Evolutionary conservation across 1,140 invertebrate genomes (phyloP), one percentile per base, ranked within the genome.

Genomic region (Papilio aristodemus): DNA sequence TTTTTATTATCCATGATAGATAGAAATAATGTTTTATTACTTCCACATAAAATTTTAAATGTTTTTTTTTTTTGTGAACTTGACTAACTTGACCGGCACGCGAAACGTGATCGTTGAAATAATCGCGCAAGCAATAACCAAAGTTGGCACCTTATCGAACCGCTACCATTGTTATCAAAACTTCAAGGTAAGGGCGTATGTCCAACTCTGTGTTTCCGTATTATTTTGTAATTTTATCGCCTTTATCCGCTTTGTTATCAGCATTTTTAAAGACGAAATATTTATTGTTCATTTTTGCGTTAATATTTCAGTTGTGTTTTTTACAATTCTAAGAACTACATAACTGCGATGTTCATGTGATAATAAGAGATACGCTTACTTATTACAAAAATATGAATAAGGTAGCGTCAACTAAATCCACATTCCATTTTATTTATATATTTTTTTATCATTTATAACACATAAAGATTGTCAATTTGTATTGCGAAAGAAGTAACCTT

Each of bases 151-250:
- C 60, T 41, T 63, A 63, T 63, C 60, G 38, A 25, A 36, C 38
- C 38, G 32, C 46, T 4, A 25, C 60, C 60, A 63, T 64, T 64
- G 60, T 64, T 64, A 64, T 64, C 60, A 64, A 64, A 39, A 64
- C 22, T 64, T 64, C 60, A 64, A 64, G 60, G 60, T 39, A 41
- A 64, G 22, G 39, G 19, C 39, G 19, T 25, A 43, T 43, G 38
- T 64, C 22, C 60, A 41, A 25, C 38, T 43, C 37, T 13, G 7
- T 19, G 59, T 62, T 62, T 39, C 59, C 59, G 37, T 39, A 13
- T 22, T 62, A 39, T 14, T 62, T 38, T 19, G 11, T 38, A 3
- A 38, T 62, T 38, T 62, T 14, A 62, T 19, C 36, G 37, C n/a
- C 32, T 5, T 22, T 19, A 22, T 62, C 59, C 36, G 22, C 27